Conservation (phyloP, 1,140 invertebrate species). For the Drosophila sp. region DNA sequence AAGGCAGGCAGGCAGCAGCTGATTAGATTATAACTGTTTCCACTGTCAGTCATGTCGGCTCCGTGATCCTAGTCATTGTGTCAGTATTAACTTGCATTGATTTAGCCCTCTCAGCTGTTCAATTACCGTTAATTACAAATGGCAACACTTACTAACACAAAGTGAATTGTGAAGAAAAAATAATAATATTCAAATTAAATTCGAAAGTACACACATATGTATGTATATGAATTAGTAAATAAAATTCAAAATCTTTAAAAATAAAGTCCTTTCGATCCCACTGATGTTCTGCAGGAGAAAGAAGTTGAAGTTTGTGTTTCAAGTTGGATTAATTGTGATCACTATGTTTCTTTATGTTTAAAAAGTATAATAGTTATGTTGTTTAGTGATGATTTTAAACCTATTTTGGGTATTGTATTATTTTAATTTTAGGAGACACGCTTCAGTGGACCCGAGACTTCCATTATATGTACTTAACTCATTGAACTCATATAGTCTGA, state of each 20-base stretch:
- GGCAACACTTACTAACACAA: not conserved
- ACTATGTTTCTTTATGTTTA: no score
- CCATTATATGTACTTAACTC: conserved; percentile 11
- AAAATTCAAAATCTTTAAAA: no score
- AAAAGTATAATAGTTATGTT: not conserved
- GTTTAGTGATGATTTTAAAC: not conserved
- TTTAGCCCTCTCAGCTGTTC: conserved; percentile 29
- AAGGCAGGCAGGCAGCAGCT: conserved; percentile 1
- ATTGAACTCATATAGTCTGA: conserved; percentile 2
- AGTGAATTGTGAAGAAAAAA: not conserved
- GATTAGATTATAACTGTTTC: conserved; percentile 24
- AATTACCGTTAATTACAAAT: conserved; percentile 9
- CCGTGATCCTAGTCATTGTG: not conserved
- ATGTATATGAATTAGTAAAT: no score
- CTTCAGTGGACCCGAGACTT: conserved; percentile 39
- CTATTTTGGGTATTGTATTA: not conserved
- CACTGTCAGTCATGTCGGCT: not conserved
- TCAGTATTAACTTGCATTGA: conserved; percentile 36
- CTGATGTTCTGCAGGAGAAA: no score
- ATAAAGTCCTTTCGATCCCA: no score
- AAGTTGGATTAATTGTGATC: no score
- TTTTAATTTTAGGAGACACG: conserved; percentile 35
- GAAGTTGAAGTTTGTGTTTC: no score
- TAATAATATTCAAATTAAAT: not conserved
- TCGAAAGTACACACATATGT: no score